Evolutionary conservation across 2,888 invertebrate genomes (phyloP).

Genomic region (Tipula confusa): DNA sequence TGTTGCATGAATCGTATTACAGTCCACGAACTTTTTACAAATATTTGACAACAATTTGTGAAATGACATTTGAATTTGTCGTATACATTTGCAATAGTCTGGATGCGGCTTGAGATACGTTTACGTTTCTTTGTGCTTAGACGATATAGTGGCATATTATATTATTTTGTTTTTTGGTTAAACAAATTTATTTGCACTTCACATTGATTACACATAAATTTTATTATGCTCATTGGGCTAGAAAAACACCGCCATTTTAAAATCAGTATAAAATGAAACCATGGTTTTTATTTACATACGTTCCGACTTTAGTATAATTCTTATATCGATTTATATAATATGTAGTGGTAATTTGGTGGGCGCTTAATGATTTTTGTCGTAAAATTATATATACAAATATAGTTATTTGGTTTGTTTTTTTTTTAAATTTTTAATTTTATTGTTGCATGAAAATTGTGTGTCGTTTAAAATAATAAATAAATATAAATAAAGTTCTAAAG

Average conservation of each 20-base stretch:
- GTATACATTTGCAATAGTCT: too few relatives aligned
- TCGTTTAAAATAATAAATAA: not conserved
- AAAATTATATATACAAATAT: not conserved
- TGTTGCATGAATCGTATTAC: too few relatives aligned
- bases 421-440: too few relatives aligned
- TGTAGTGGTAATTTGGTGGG: not conserved
- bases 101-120: too few relatives aligned
- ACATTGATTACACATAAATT: too few relatives aligned
- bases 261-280: not conserved
- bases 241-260: not conserved
- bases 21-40: too few relatives aligned
- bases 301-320: not conserved
- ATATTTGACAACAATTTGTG: too few relatives aligned
- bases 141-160: too few relatives aligned
- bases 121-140: too few relatives aligned
- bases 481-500: not conserved
- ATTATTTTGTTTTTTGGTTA: too few relatives aligned
- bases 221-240: not conserved
- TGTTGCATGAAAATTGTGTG: not conserved
- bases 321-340: not conserved
- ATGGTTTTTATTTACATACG: not conserved
- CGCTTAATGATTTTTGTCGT: not conserved
- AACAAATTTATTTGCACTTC: too few relatives aligned
- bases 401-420: not conserved
- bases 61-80: too few relatives aligned